A percentile compares a stretch with the other conserved stretches of the same genome.
These are phyloP conservation scores for Phalacrocorax brasilianus DNA, from an alignment of 2,113 vertebrate species.

Conservation along the genomic window DNA sequence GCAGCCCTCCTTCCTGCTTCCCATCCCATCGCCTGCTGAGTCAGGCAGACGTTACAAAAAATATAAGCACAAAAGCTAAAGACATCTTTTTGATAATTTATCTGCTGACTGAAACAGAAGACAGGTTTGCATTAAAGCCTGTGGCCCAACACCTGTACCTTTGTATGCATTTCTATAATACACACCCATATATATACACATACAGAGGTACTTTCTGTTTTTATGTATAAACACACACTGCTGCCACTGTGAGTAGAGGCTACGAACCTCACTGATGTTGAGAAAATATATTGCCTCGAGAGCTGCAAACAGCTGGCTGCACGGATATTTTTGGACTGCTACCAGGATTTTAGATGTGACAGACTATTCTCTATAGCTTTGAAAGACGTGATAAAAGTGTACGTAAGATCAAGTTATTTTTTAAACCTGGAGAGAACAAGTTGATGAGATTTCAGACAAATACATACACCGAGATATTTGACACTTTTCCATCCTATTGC, in stretches of 20 bases:
- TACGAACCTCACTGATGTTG: neutral
- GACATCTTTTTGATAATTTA: neutral
- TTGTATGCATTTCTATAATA: neutral
- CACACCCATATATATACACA: accelerated
- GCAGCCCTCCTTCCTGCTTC: neutral
- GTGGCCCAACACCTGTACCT: neutral
- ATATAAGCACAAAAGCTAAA: neutral
- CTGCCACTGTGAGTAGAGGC: neutral
- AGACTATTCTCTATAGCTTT: neutral
- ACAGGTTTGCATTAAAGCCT: neutral
- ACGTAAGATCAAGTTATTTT: neutral
- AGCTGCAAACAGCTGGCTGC: slow-evolving; percentile 12
- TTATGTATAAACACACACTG: neutral
- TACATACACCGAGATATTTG: neutral
- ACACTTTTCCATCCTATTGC: neutral
- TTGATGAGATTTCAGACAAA: neutral
- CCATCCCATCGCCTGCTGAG: neutral
- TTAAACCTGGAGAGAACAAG: neutral
- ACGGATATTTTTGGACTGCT: neutral
- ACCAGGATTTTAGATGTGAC: neutral
- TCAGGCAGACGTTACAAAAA: neutral
- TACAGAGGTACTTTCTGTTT: neutral
- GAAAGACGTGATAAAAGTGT: neutral
- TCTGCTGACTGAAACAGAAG: neutral
- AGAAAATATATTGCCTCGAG: neutral